A percentile compares a stretch with the other conserved stretches of the same genome.
Evolutionary conservation across 2,113 vertebrate genomes (phyloP).

Genomic region (Manacus vitellinus): DNA sequence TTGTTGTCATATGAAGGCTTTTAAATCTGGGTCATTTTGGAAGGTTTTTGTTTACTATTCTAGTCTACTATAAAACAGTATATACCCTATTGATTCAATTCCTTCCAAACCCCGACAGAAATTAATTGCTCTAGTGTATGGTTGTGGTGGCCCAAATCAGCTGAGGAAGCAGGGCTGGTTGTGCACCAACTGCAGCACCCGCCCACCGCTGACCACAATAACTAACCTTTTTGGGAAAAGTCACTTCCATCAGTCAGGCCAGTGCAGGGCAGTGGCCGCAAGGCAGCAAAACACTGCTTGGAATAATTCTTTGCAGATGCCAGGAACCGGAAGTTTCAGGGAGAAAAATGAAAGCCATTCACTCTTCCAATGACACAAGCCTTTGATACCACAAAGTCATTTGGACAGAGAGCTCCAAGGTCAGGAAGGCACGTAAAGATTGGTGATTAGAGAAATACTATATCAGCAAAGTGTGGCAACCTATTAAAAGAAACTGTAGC

Average conservation of each 20-base stretch:
- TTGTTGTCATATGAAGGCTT: background rate
- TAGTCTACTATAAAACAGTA: background rate
- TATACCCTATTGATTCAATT: background rate
- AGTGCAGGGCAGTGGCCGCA: slow-evolving; percentile 76
- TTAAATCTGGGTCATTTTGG: background rate
- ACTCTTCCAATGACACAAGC: slow-evolving; percentile 82
- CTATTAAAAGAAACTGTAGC: slow-evolving; percentile 84
- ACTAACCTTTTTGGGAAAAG: slow-evolving; percentile 84
- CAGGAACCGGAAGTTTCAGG: slow-evolving; percentile 84
- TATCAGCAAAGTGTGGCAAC: slow-evolving; percentile 86
- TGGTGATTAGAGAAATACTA: slow-evolving; percentile 88
- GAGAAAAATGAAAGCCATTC: slow-evolving; percentile 88
- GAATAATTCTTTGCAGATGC: slow-evolving; percentile 89
- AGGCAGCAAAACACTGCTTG: slow-evolving; percentile 79
- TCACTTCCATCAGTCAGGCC: slow-evolving; percentile 78
- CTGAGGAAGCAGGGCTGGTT: slow-evolving; percentile 66
- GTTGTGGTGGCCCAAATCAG: slow-evolving; percentile 40
- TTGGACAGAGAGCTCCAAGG: slow-evolving; percentile 79
- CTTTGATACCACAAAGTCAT: slow-evolving; percentile 82
- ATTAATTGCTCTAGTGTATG: background rate
- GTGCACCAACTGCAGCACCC: slow-evolving; percentile 52
- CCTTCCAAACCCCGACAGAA: background rate
- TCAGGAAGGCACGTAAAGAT: slow-evolving; percentile 87
- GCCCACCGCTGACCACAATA: slow-evolving; percentile 71
- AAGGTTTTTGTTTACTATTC: background rate